A percentile compares a stretch with the other conserved stretches of the same genome.
Conservation (phyloP, 1,140 invertebrate species). For the Drosophila santomea region DNA sequence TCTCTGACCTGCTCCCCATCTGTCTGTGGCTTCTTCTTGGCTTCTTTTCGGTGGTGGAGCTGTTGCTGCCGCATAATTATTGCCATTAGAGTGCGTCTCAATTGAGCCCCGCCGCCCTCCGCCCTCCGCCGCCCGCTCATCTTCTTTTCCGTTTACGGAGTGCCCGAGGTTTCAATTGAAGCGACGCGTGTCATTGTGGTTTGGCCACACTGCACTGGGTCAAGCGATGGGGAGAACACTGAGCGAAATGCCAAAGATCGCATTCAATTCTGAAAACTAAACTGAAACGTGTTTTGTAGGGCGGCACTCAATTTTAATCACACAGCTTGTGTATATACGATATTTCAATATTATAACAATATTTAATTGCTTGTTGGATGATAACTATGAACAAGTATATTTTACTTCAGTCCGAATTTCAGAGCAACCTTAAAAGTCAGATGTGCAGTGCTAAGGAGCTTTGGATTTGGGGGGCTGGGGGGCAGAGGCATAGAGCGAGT, state of each 20-base stretch:
- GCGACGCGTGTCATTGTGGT: conserved; percentile 80
- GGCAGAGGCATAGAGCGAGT: conserved; percentile 21
- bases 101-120: conserved; percentile 50
- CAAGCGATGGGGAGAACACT: conserved; percentile 26
- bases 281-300: too few species aligned
- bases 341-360: too few species aligned
- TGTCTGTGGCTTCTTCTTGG: conserved; percentile 25
- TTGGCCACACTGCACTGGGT: conserved; percentile 58
- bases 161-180: conserved; percentile 55
- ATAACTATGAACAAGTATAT: too few species aligned
- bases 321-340: too few species aligned
- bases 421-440: neutral
- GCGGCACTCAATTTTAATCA: too few species aligned
- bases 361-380: too few species aligned
- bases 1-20: conserved; percentile 12
- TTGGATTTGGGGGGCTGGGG: conserved; percentile 1
- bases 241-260: neutral
- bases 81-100: conserved; percentile 80
- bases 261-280: neutral
- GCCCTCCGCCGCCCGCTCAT: conserved; percentile 7
- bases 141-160: conserved; percentile 9
- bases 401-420: too few species aligned
- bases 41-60: conserved; percentile 29
- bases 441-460: conserved; percentile 5
- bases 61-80: conserved; percentile 75